phyloP scores from a whole-genome alignment of 2,797 vertebrate species.

The Cryptoprocta ferox region DNA sequence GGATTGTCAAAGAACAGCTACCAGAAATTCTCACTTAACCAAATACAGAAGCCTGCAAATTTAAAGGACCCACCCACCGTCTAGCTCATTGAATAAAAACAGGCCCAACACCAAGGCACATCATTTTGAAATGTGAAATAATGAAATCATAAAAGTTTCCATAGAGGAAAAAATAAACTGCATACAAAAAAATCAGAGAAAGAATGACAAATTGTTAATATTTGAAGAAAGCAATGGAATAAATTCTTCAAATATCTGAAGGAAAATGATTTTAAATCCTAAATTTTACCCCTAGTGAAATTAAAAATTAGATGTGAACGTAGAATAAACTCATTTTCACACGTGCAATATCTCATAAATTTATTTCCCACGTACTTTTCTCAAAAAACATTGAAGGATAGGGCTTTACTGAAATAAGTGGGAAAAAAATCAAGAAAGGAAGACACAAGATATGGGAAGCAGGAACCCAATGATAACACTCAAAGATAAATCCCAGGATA shows the following conservation, averaged over 20 bases:
- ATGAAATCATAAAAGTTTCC: constrained; percentile 37
- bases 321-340: neutral
- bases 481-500: neutral
- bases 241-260: neutral
- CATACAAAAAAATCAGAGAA: neutral
- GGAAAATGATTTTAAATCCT: neutral
- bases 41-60: neutral
- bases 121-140: constrained; percentile 34
- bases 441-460: neutral
- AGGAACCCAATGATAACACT: neutral
- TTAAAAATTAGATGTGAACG: neutral
- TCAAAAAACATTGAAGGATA: neutral
- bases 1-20: neutral
- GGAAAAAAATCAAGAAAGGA: neutral
- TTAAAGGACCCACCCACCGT: neutral
- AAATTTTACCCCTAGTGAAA: neutral
- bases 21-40: constrained; percentile 19
- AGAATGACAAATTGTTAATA: neutral
- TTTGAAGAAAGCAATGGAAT: neutral
- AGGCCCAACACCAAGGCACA: neutral
- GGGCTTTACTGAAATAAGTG: neutral
- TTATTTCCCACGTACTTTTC: neutral
- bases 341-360: neutral
- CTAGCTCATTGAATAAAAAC: neutral
- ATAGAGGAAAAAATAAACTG: constrained; percentile 31